Base-by-base conservation (phyloP, 2,888 invertebrate species). In the Sericinus montela region DNA sequence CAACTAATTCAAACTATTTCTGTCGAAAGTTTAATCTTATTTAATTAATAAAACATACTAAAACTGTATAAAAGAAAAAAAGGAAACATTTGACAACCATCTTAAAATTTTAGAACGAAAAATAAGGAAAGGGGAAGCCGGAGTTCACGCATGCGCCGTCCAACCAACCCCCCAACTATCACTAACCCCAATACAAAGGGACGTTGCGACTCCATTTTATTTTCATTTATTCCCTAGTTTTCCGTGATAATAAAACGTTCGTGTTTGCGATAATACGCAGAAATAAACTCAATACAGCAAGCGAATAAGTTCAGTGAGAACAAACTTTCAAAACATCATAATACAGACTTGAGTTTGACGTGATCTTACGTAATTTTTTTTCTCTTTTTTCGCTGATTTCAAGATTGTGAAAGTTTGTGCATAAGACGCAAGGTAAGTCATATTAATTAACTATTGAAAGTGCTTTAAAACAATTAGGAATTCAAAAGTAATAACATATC, bases 201-300 rank as follows among this genome's bases (percentile, higher is more conserved):
- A 60, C 57, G 53, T 49, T 55, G 51, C 53, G 67, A 76, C 81
- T 67, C 84, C 86, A 86, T 87, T 80, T 87, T 87, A 78, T 72
- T 77, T 81, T 63, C 55, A 57, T 58, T 57, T 71, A 69, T 72
- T 71, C 68, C 64, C 55, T 62, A 67, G 63, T 71, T 69, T 69
- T 53, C 60, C 54, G 34, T 48, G 57, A 53, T 64, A 68, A 68
- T 58, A 55, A 52, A 52, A 19, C 49, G 52, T 52, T 52, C 54
- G n/a, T 11, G 45, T 43, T 32, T 45, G 35, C 52, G 38, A 34
- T 7, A 23, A 35, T 14, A 53, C 19, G 36, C 45, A 57, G 45
- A 51, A 35, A 50, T 49, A 55, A 49, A 54, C 29, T n/a, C 25
- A 40, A 44, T 23, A 52, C 54, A 45, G 47, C 15, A 48, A 32